A percentile compares a stretch with the other conserved stretches of the same genome.
Conservation (phyloP, 1,140 invertebrate genomes). For the Solen grandis region DNA sequence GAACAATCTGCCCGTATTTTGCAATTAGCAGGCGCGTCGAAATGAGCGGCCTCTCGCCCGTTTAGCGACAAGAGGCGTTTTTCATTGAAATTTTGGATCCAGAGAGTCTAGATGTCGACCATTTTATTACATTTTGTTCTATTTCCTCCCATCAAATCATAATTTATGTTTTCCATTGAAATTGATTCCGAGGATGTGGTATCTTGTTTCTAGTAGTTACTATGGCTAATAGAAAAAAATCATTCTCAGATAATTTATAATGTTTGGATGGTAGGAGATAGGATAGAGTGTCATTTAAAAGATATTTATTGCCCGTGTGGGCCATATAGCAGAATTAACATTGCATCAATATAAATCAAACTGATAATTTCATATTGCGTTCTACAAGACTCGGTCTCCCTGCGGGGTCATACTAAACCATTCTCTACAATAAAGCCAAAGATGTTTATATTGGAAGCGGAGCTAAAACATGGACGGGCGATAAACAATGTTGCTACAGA, state of each 20-base stretch:
- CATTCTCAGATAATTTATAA: slow-evolving; percentile 55
- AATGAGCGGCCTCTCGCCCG: slow-evolving; percentile 14
- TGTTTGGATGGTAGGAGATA: slow-evolving; percentile 52
- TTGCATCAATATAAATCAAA: slow-evolving; percentile 50
- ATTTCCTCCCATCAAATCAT: slow-evolving; percentile 52
- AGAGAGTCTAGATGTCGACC: slow-evolving; percentile 21
- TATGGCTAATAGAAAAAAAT: slow-evolving; percentile 54
- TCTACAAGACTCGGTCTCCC: slow-evolving; percentile 24
- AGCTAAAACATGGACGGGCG: too few species aligned
- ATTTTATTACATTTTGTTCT: slow-evolving; percentile 47
- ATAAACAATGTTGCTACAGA: too few species aligned
- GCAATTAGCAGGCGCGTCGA: slow-evolving; percentile 45
- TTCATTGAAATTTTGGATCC: slow-evolving; percentile 33
- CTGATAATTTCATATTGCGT: slow-evolving; percentile 55
- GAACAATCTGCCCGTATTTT: slow-evolving; percentile 51
- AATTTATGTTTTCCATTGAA: slow-evolving; percentile 54
- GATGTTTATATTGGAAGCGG: too few species aligned
- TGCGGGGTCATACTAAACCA: slow-evolving; percentile 34
- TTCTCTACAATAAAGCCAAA: slow-evolving; percentile 35
- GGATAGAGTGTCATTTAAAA: slow-evolving; percentile 37
- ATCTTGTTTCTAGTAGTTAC: slow-evolving; percentile 35
- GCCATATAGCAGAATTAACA: slow-evolving; percentile 54
- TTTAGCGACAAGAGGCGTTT: slow-evolving; percentile 10
- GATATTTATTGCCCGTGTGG: slow-evolving; percentile 37
- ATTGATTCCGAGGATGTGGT: slow-evolving; percentile 37